Base-by-base conservation (phyloP, 2,113 vertebrate species). In the Theropithecus gelada region DNA sequence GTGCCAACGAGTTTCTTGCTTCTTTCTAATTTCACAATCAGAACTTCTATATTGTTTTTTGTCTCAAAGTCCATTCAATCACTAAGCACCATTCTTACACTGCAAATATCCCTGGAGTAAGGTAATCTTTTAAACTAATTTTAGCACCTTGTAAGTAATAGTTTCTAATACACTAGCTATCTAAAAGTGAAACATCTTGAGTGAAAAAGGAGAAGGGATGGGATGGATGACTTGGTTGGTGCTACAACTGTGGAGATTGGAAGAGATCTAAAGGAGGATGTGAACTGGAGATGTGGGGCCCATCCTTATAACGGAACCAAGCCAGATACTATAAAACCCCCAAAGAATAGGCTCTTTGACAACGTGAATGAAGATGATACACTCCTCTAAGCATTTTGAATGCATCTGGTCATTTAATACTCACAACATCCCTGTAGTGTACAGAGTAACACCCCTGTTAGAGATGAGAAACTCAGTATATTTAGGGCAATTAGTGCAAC, bases 11-110 rank as follows among this genome's bases (percentile, higher is more conserved):
- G 43, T 95, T 80, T 88, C 72, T 86, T 35, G 48, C 38, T 93
- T 93, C 50, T 90, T 93, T 78, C 85, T 94, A 95, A 97, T 95
- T 94, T 90, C 16, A 85, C 72, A 72, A 70, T 76, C 94, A 97
- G 43, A 92, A 93, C 6, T 84, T 94, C 23, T 76, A 40, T 94
- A 30, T 64, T 64, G 11, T 32, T 52, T 84, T 80, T 38, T 80
- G 25, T 96, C 90, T 97, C 87, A 96, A 93, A 97, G 57, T 35
- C 81, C 43, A 61, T 17, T 81, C 27, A 52, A 18, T 92, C 70
- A 72, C 72, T 88, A 90, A 96, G 25, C 55, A 88, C 52, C 45
- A 48, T 72, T 96, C 70, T 90, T 96, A 97, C 66, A 45, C 92
- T 85, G 64, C 88, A 93, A 81, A 94, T 95, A 61, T 12, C 43